Base-by-base conservation (phyloP, 92 coral and sea anemone genomes). In the Actinostola sp. region DNA sequence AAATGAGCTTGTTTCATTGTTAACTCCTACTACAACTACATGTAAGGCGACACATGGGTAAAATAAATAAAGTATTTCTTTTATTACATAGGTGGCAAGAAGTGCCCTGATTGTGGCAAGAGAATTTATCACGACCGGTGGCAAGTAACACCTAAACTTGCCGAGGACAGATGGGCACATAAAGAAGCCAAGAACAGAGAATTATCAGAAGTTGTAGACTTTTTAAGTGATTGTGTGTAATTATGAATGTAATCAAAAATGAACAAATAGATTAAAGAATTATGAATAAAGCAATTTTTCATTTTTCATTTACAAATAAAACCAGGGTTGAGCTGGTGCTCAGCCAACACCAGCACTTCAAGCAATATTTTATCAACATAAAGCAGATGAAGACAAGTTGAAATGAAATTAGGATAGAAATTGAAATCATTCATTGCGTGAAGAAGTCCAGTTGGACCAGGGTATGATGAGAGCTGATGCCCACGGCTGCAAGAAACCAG, bases 101-200 rank as follows among this genome's bases (percentile, higher is more conserved):
- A 94, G 78, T 94, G 98, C 28, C 97, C 95, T 0, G 80, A 85
- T 2, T 94, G 98, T 52, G 82, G 84, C 29, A 84, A 88, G 31
- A 76, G 75, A 30, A 94, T 94, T 23, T 94, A 88, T 50, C 98
- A 94, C 60, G 98, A 94, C 31, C 81, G 93, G 1, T 94, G 98
- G 98, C 89, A 94, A 54, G 76, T 87, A 5, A 91, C 98, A 5
- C 98, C 98, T 2, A 91, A 63, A 62, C 80, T 94, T 21, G 98
- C 98, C 25, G 98, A 94, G 55, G 94, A 92, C 21, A 78, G 98
- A 58, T 94, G 98, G 98, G 94, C 98, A 1, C 98, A 94, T 52
- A 92, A 94, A 38, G 94, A 94, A 52, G 98, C 98, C 41, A 94
- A 91, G 71, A 89, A 91, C 71, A 80, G 98, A 59, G 98, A 94